Percentiles rank a stretch among this genome's conserved stretches.
Evolutionary conservation across 2,797 vertebrate genomes (phyloP).

Genomic region (Sciurus vulgaris): DNA sequence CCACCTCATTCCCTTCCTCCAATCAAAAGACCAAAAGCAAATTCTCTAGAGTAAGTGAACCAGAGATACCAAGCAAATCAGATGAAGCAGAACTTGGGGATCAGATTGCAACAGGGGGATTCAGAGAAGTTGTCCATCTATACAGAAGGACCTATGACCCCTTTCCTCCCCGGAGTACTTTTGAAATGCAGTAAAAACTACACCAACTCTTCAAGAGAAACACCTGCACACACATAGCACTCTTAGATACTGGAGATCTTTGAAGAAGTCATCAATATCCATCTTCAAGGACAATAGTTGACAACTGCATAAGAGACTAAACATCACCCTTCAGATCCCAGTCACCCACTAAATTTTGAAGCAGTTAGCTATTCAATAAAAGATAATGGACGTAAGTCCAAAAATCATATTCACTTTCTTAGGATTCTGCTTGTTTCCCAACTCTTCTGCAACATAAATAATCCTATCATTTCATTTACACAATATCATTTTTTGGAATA

Average conservation of each 20-base stretch:
- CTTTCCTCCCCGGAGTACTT: background rate
- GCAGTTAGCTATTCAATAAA: background rate
- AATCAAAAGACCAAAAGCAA: background rate
- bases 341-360: background rate
- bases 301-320: background rate
- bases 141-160: background rate
- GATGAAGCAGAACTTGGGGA: background rate
- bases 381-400: background rate
- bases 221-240: no score
- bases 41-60: background rate
- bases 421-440: background rate
- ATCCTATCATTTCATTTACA: background rate
- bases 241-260: no score
- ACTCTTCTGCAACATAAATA: background rate
- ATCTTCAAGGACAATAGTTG: no score
- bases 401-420: background rate
- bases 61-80: background rate
- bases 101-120: background rate
- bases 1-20: no score
- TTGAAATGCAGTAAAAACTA: background rate
- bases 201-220: background rate
- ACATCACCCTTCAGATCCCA: rapidly evolving
- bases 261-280: no score
- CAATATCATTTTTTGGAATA: background rate
- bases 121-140: background rate